These are phyloP conservation scores for Pyrgus malvae DNA, from an alignment of 2,888 invertebrate species.

Conservation along the genomic window DNA sequence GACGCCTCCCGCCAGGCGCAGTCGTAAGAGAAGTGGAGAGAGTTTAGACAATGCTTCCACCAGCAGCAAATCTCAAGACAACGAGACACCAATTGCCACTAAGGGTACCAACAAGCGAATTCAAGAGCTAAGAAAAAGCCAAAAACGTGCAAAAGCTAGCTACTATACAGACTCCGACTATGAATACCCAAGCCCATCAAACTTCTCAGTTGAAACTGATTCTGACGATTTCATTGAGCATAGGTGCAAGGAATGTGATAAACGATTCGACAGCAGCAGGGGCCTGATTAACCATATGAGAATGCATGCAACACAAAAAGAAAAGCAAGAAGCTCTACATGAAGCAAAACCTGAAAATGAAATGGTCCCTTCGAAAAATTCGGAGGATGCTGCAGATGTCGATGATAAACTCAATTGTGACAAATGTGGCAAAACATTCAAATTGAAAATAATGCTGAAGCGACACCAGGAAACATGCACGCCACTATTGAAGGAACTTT, in stretches of 20 bases:
- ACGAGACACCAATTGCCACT: slow-evolving; percentile 46
- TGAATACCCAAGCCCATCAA: slow-evolving; percentile 57
- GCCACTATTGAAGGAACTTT: slow-evolving; percentile 58
- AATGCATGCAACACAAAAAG: slow-evolving; percentile 41
- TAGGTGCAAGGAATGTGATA: slow-evolving; percentile 57
- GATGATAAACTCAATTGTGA: slow-evolving; percentile 63
- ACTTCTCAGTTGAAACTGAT: slow-evolving; percentile 61
- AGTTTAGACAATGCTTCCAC: slow-evolving; percentile 57
- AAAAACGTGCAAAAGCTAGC: slow-evolving; percentile 46
- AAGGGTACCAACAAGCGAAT: slow-evolving; percentile 62
- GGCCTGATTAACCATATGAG: slow-evolving; percentile 51
- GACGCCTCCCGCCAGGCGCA: slow-evolving; percentile 46
- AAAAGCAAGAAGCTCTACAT: background rate
- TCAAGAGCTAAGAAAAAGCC: slow-evolving; percentile 45
- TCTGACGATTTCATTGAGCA: slow-evolving; percentile 62
- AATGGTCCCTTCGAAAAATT: background rate
- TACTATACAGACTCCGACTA: slow-evolving; percentile 58
- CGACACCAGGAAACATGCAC: slow-evolving; percentile 61
- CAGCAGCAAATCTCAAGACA: slow-evolving; percentile 57
- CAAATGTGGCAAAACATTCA: slow-evolving; percentile 67
- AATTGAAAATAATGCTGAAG: slow-evolving; percentile 75
- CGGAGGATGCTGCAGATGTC: slow-evolving; percentile 47
- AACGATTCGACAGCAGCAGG: slow-evolving; percentile 46
- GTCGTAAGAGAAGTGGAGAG: slow-evolving; percentile 63
- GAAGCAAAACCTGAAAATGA: slow-evolving; percentile 3